A percentile compares a stretch with the other conserved stretches of the same genome.
phyloP scores from a whole-genome alignment of 2,888 invertebrate genomes.

The Drosophila atripex region DNA sequence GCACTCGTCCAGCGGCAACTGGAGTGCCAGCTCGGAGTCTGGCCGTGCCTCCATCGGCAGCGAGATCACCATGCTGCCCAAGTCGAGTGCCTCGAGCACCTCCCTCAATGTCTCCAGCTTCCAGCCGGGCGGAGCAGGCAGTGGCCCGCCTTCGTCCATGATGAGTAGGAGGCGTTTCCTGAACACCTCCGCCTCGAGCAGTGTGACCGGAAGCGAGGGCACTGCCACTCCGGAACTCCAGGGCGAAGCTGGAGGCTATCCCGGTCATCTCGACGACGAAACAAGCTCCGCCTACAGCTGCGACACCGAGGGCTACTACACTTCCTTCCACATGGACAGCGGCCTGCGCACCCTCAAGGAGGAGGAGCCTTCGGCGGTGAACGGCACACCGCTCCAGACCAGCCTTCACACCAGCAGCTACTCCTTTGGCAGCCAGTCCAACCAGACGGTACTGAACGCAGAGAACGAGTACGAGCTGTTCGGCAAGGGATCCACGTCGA shows the following conservation, averaged over 20 bases:
- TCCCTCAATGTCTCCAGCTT: conserved; percentile 87
- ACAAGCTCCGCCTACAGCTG: conserved; percentile 96
- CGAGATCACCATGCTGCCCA: conserved; percentile 89
- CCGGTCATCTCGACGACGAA: conserved; percentile 89
- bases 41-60: conserved; percentile 93
- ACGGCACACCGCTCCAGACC: conserved; percentile 88
- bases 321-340: conserved; percentile 98
- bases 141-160: conserved; percentile 88
- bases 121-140: conserved; percentile 83
- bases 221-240: conserved; percentile 92
- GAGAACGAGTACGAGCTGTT: conserved; percentile 96
- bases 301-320: conserved; percentile 98
- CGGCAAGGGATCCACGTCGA: conserved; percentile 95
- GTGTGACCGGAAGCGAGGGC: conserved; percentile 91
- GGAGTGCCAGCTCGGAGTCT: conserved; percentile 96
- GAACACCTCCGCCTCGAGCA: conserved; percentile 91
- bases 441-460: conserved; percentile 88
- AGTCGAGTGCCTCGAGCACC: conserved; percentile 89
- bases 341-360: conserved; percentile 94
- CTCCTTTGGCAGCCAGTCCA: conserved; percentile 88
- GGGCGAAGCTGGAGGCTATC: conserved; percentile 87
- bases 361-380: conserved; percentile 86
- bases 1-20: conserved; percentile 96
- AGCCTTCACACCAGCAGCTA: conserved; percentile 87
- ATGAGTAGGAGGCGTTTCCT: conserved; percentile 88